Base-by-base conservation (phyloP, 2,888 invertebrate species). In the Merodon equestris region DNA sequence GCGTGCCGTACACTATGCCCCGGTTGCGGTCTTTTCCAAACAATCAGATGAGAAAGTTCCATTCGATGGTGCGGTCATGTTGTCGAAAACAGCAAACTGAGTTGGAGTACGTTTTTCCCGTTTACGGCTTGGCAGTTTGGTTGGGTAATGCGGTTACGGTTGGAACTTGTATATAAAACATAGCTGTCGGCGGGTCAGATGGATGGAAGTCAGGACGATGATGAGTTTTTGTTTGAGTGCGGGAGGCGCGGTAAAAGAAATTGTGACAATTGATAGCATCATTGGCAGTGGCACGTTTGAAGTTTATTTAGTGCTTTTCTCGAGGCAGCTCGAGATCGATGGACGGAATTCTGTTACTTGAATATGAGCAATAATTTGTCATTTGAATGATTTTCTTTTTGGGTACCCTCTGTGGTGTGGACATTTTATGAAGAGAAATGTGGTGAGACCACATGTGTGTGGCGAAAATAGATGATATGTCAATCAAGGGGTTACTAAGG, bases 1-100 rank as follows among this genome's bases (percentile, higher is more conserved):
- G 42, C 34, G 34, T 40, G 12, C 45, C 14, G 34, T 36, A n/a
- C n/a, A 45, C 12, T n/a, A 38, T 34, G 40, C 45, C 15, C 53
- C 18, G 1, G 34, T 12, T 54, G 5, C 19, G 47, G 40, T 12
- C 40, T 34, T 64, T 38, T 15, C 40, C 17, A 14, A 13, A 27
- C 27, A 13, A 61, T 61, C 48, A 57, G 14, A 19, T 48, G 45
- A 45, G 44, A 61, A 71, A 76, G 60, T 27, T 72, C 57, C 47
- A 19, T 66, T 76, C 73, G 67, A 67, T 67, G 27, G 44, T 67
- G 73, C 67, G 67, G 67, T 61, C 47, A 40, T 60, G 60, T 54
- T 73, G 7, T 60, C 40, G 54, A 45, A 42, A 60, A 67, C 61
- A 60, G 38, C 40, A 68, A 18, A 61, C 48, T 18, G 7, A 27